Evolutionary conservation across 2,888 invertebrate species (phyloP), one percentile per base, ranked within the genome.

Genomic region (Andrena marginata): DNA sequence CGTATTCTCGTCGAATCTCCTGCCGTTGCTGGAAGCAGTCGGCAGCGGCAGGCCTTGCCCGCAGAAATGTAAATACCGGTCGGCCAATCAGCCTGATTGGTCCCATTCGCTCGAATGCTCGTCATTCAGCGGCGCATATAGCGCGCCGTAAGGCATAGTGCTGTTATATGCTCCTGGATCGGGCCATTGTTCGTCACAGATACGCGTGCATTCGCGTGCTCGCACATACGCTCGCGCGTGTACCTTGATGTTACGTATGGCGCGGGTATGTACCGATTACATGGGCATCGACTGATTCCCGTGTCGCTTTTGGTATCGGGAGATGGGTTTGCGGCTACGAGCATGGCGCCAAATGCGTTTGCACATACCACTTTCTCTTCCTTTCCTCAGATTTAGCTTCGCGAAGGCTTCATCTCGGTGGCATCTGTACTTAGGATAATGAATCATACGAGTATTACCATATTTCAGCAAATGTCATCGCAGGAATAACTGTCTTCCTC

Each of bases 61-160:
- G 87, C 91, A 92, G 92, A 93, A 93, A 92, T 93, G 93, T 92
- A 92, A 93, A 92, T 93, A 93, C 91, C 90, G 89, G 90, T 88
- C 89, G 92, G 92, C 93, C 93, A 94, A 94, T 94, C 94, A 93
- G 93, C 84, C 93, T 93, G 94, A 93, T 94, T 94, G 93, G 92
- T 93, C 92, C 90, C 91, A 92, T 92, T 93, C 92, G 93, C 90
- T 90, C 91, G 92, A 90, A 92, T 93, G 91, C 91, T 89, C 92
- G 90, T 93, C 92, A 91, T 92, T 92, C 92, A 90, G 89, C 88
- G 85, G 84, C 84, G 83, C 85, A 78, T 86, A 88, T 75, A 87
- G 65, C 81, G 76, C 80, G 82, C 88, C 87, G 87, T 88, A 89
- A 85, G 88, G 87, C 83, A 87, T 77, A 68, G 63, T 77, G 59